Percentiles rank a stretch among this genome's conserved stretches.
These are phyloP conservation scores for Dryobates pubescens DNA, from an alignment of 2,797 vertebrate genomes.

Conservation along the genomic window DNA sequence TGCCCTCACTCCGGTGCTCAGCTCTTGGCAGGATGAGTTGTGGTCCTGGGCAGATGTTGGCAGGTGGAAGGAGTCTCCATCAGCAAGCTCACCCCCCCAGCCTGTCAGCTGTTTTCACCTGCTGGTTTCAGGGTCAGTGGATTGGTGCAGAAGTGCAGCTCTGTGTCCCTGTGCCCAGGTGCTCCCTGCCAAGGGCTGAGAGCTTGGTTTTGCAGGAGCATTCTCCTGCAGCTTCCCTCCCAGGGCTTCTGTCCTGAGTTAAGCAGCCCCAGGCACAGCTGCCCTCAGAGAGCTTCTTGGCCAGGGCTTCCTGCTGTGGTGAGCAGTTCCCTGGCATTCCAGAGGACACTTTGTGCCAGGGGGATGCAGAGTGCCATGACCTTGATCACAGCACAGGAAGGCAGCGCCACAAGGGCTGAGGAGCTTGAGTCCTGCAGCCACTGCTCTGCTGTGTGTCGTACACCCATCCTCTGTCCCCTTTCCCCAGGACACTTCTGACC, in stretches of 20 bases:
- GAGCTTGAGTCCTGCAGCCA: background rate
- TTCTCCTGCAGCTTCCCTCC: background rate
- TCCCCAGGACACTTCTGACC: background rate
- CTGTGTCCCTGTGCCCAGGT: background rate
- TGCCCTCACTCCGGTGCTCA: background rate
- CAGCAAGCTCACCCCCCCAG: background rate
- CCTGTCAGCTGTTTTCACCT: background rate
- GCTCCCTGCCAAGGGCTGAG: accelerated
- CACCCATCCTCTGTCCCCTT: background rate
- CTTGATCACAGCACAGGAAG: background rate
- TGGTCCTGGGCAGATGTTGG: background rate
- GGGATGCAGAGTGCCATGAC: background rate
- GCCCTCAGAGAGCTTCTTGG: background rate
- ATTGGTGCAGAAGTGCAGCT: background rate
- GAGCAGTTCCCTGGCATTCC: background rate
- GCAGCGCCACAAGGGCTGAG: background rate
- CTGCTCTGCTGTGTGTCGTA: background rate
- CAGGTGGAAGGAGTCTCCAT: background rate
- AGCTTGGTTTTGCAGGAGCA: background rate
- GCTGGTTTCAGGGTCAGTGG: background rate
- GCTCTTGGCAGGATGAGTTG: background rate
- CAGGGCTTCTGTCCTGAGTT: background rate
- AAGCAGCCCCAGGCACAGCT: background rate
- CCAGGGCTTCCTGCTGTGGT: background rate
- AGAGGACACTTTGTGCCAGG: background rate